Evolutionary conservation across 2,888 invertebrate genomes (phyloP).

Genomic region (Molanna angustata): DNA sequence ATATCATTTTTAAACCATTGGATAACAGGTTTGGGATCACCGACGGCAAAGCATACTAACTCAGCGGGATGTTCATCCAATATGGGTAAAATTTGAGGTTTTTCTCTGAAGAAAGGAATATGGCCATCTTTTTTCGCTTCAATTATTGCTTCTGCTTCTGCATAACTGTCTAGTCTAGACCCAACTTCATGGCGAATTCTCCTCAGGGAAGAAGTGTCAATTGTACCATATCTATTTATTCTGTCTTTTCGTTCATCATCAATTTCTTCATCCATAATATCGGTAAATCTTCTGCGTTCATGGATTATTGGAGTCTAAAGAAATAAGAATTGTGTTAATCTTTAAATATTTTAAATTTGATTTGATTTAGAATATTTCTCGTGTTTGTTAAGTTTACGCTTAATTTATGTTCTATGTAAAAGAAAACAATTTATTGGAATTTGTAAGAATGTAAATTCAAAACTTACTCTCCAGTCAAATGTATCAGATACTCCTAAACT

Average conservation of each 20-base stretch:
- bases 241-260: conserved; percentile 83
- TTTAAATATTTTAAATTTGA: too few relatives aligned
- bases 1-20: conserved; percentile 93
- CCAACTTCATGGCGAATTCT: conserved; percentile 82
- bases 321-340: conserved; percentile 1
- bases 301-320: conserved; percentile 79
- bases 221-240: conserved; percentile 72
- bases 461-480: conserved; percentile 75
- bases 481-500: conserved; percentile 63
- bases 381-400: too few relatives aligned
- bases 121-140: conserved; percentile 74
- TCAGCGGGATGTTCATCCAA: conserved; percentile 74
- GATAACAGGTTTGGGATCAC: conserved; percentile 80
- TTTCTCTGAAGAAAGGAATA: conserved; percentile 89
- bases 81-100: conserved; percentile 81
- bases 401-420: too few relatives aligned
- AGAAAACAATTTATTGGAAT: too few relatives aligned
- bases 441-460: too few relatives aligned
- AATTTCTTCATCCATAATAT: conserved; percentile 94
- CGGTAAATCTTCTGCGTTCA: conserved; percentile 87
- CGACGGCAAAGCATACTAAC: conserved; percentile 80
- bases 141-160: conserved; percentile 82
- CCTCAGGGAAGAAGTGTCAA: conserved; percentile 68
- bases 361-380: too few relatives aligned
- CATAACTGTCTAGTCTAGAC: conserved; percentile 79